These are phyloP conservation scores for Myodes glareolus DNA, from an alignment of 2,113 vertebrate species.

Conservation along the genomic window DNA sequence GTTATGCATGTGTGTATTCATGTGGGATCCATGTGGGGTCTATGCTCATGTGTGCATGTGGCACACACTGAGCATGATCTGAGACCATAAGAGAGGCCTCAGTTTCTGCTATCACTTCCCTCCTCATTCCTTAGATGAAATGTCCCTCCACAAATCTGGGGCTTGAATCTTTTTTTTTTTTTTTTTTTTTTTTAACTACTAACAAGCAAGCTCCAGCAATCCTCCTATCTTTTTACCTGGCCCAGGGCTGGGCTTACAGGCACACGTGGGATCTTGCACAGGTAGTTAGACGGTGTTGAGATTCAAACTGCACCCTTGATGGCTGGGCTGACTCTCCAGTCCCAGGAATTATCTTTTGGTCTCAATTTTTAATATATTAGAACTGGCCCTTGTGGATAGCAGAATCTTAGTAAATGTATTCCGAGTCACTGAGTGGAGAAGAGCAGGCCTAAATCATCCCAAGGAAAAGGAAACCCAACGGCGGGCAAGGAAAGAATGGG, in stretches of 20 bases:
- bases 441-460: background rate
- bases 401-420: background rate
- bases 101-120: background rate
- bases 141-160: background rate
- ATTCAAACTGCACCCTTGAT: background rate
- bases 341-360: background rate
- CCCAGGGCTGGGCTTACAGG: background rate
- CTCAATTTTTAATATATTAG: background rate
- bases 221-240: background rate
- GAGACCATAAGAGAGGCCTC: background rate
- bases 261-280: background rate
- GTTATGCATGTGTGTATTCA: background rate
- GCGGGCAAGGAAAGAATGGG: background rate
- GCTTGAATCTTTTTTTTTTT: background rate
- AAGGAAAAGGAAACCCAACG: background rate
- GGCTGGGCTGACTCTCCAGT: background rate
- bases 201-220: background rate
- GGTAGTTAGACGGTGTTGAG: background rate
- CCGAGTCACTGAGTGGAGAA: background rate
- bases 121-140: background rate
- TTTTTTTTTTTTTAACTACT: background rate
- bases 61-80: background rate
- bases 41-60: background rate
- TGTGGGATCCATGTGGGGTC: no score
- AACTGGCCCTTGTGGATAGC: background rate